Evolutionary conservation across 2,888 invertebrate species (phyloP).

Genomic region (Belgica antarctica): DNA sequence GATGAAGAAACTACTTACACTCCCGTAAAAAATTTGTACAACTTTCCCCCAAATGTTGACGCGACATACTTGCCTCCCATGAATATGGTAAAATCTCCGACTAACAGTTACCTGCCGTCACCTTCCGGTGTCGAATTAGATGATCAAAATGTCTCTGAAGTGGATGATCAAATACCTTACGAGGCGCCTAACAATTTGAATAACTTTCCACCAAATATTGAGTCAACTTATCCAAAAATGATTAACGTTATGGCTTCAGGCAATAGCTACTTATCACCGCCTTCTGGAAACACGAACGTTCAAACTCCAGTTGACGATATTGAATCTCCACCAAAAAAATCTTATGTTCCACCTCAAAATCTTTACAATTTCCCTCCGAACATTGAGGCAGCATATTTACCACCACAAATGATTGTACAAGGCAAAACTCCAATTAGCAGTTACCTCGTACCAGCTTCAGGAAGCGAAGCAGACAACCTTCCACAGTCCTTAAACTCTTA

Average conservation of each 20-base stretch:
- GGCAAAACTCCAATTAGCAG: constrained; percentile 50
- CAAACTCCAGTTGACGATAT: neutral
- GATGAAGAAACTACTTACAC: neutral
- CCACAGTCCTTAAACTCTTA: constrained; percentile 48
- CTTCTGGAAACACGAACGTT: neutral
- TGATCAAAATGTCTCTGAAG: too few relatives aligned
- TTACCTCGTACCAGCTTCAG: constrained; percentile 34
- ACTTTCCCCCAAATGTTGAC: constrained; percentile 32
- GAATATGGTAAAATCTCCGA: too few relatives aligned
- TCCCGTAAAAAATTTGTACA: constrained; percentile 1
- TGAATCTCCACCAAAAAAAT: neutral
- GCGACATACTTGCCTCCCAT: constrained; percentile 51
- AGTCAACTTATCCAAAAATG: constrained; percentile 49
- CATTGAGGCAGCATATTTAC: constrained; percentile 49
- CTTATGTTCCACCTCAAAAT: constrained; percentile 22
- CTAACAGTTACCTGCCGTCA: neutral
- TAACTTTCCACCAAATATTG: constrained; percentile 36
- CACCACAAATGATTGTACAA: constrained; percentile 48
- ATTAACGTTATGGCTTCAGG: neutral
- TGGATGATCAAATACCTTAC: constrained; percentile 2
- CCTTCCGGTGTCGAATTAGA: too few relatives aligned
- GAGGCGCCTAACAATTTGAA: constrained; percentile 1
- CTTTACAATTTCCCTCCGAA: constrained; percentile 39
- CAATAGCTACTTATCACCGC: constrained; percentile 32
- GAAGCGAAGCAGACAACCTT: neutral